Conservation (phyloP, 2,113 vertebrate species). For the Anguilla rostrata region DNA sequence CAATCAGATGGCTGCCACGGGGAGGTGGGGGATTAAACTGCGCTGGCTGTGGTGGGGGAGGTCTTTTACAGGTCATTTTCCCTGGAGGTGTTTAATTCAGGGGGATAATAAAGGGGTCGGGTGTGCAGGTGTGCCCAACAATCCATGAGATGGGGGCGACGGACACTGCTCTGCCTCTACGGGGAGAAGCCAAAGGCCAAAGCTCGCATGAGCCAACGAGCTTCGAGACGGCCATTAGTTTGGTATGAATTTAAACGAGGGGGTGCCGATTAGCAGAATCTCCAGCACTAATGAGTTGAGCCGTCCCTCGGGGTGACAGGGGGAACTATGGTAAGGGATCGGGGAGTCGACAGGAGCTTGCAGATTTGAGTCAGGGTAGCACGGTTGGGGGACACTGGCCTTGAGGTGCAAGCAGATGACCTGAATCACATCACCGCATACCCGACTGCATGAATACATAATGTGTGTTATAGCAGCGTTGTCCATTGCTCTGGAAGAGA, state of each 20-base stretch:
- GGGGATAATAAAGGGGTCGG: not conserved
- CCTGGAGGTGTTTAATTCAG: constrained; percentile 7
- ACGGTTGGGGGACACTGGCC: no score
- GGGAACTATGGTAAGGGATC: no score
- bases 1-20: not conserved
- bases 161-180: not conserved
- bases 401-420: no score
- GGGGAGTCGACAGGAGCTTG: no score
- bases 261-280: constrained; percentile 30
- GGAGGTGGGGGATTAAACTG: not conserved
- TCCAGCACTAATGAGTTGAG: constrained; percentile 32
- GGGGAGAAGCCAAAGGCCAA: constrained; percentile 20
- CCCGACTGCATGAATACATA: no score
- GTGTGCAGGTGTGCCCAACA: not conserved
- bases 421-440: no score
- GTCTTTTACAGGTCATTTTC: not conserved
- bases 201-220: constrained; percentile 41
- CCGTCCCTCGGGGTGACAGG: no score
- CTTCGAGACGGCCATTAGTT: constrained; percentile 42
- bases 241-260: constrained; percentile 30
- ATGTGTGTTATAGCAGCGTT: no score
- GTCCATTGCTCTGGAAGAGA: no score
- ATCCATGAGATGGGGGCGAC: not conserved
- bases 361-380: no score
- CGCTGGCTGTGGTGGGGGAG: not conserved